Evolutionary conservation across 2,888 invertebrate genomes (phyloP).

Genomic region (Helicoverpa assulta): DNA sequence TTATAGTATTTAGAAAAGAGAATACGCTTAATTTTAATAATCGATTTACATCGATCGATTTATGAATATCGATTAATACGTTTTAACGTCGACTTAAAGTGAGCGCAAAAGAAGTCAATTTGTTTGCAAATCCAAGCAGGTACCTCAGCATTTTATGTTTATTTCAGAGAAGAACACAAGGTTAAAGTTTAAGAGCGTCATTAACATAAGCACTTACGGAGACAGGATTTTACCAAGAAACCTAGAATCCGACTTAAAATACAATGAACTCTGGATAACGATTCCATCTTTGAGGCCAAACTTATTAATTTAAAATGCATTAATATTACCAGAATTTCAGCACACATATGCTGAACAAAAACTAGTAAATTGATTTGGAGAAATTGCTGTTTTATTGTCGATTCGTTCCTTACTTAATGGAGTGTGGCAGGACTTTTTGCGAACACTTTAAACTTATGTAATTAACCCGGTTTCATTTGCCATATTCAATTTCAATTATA

Average conservation of each 20-base stretch:
- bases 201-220: conserved; percentile 15
- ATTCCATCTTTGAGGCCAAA: conserved; percentile 31
- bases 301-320: conserved; percentile 36
- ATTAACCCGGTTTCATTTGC: conserved; percentile 77
- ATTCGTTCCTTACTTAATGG: conserved; percentile 30
- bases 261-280: conserved; percentile 24
- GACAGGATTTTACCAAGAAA: conserved; percentile 25
- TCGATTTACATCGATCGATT: conserved; percentile 16
- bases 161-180: conserved; percentile 1
- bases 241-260: conserved; percentile 29
- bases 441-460: conserved; percentile 64
- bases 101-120: conserved; percentile 6
- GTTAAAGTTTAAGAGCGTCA: conserved; percentile 34
- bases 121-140: not conserved
- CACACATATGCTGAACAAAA: conserved; percentile 55
- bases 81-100: not conserved
- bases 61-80: conserved; percentile 1
- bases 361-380: conserved; percentile 44
- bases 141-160: not conserved
- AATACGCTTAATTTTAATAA: conserved; percentile 41
- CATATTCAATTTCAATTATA: conserved; percentile 73
- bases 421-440: conserved; percentile 65
- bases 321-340: conserved; percentile 18
- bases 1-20: conserved; percentile 39
- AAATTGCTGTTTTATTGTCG: conserved; percentile 34